A percentile compares a stretch with the other conserved stretches of the same genome.
phyloP scores from a whole-genome alignment of 2,113 vertebrate genomes.

The Pachyramphus minor region DNA sequence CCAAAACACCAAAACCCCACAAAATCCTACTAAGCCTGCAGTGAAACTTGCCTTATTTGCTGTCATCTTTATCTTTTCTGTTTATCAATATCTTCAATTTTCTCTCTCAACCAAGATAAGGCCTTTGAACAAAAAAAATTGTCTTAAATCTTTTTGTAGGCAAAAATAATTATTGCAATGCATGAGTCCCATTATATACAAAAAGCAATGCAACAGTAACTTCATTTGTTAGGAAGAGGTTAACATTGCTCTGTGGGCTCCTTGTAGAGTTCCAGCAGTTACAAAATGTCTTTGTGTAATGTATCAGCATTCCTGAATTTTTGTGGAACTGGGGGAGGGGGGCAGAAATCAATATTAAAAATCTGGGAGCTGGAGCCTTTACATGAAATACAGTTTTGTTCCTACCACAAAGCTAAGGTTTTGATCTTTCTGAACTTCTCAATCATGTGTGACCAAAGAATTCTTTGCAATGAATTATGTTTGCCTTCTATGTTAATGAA shows the following conservation, averaged over 20 bases:
- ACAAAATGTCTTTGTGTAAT: conserved; percentile 42
- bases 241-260: neutral
- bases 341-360: conserved; percentile 33
- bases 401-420: conserved; percentile 47
- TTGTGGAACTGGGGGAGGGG: neutral
- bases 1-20: neutral
- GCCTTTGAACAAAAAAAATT: conserved; percentile 10
- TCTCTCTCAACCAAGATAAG: neutral
- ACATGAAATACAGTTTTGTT: conserved; percentile 50
- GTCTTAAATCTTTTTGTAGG: neutral
- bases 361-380: conserved; percentile 32
- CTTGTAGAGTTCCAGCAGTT: neutral
- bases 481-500: conserved; percentile 70
- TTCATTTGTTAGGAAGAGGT: neutral
- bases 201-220: neutral
- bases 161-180: neutral
- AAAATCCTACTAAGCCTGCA: neutral
- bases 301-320: conserved; percentile 49
- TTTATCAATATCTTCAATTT: neutral
- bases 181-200: neutral
- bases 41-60: neutral
- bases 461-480: conserved; percentile 71
- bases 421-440: conserved; percentile 69
- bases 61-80: neutral
- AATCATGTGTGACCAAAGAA: conserved; percentile 67